Conservation (phyloP, 2,888 invertebrate genomes). For the Lycophotia porphyrea region DNA sequence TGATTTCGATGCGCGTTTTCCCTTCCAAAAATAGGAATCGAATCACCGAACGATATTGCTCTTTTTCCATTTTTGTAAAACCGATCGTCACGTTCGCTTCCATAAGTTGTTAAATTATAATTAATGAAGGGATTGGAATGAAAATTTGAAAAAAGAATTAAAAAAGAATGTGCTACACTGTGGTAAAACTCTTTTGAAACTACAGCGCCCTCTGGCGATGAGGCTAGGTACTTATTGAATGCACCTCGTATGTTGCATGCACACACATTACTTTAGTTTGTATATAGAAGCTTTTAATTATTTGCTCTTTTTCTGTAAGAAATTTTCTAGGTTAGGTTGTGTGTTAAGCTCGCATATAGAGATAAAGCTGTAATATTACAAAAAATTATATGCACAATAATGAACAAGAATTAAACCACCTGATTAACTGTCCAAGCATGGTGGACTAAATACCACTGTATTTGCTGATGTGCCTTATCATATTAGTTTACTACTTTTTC, state of each 20-base stretch:
- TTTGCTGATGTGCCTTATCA: background rate
- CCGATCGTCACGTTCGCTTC: too few species aligned
- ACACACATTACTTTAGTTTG: background rate
- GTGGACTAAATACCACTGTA: background rate
- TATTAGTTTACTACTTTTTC: background rate
- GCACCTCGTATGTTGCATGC: background rate
- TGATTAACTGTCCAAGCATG: background rate
- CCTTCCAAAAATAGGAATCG: too few species aligned
- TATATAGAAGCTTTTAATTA: background rate
- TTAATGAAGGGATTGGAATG: too few species aligned
- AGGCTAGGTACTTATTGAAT: too few species aligned
- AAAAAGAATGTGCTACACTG: too few species aligned
- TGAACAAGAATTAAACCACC: background rate
- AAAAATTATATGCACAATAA: background rate
- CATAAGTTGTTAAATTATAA: too few species aligned
- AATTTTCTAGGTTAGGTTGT: background rate
- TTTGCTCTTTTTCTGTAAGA: background rate
- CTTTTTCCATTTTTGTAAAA: too few species aligned
- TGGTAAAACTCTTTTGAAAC: too few species aligned
- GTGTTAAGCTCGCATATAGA: background rate
- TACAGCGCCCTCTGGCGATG: too few species aligned
- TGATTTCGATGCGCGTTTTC: too few species aligned
- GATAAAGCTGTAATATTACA: background rate
- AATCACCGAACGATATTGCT: too few species aligned
- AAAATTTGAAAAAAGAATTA: too few species aligned